Base-by-base conservation (phyloP, 2,113 vertebrate genomes). In the Phycodurus eques region DNA sequence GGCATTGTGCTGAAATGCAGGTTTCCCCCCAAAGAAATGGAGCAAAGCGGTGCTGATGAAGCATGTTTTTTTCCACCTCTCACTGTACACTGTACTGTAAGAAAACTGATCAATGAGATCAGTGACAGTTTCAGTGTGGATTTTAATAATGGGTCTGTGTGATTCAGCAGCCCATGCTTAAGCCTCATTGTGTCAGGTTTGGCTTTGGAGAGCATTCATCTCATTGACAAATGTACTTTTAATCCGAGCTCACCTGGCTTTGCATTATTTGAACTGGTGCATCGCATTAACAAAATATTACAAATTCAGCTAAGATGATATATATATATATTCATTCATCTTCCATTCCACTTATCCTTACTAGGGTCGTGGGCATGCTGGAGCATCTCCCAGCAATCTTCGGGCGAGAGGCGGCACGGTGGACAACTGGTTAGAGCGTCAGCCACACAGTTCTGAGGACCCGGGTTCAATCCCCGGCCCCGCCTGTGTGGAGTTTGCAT, bases 141-240 rank as follows among this genome's bases (percentile, higher is more conserved):
- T 73, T 73, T 78, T 86, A 83, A 76, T 85, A 75, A 81, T 78
- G 64, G 42, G 57, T 84, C 79, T 80, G 78, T 86, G 75, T 84
- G 81, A 87, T 80, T 72, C 85, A 79, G 85, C 84, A 84, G 78
- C 78, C 83, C 85, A 81, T 83, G 70, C 78, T 88, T 80, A 86
- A 88, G 83, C 89, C 88, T 67, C 80, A 90, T 91, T 89, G 85
- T 90, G 87, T 88, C 85, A 85, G 73, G 67, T 78, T 72, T 68
- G 63, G 83, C 72, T 88, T 80, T 75, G 47, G 73, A 76, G 71
- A 73, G 82, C 81, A 85, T 88, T 89, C 83, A 77, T 88, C 76
- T 77, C 76, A 79, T 82, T 75, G 91, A 87, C 86, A 87, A 92
- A 75, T 68, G 60, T 68, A 69, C 66, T 39, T 84, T 88, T 83